Evolutionary conservation across 2,797 vertebrate genomes (phyloP), one percentile per base, ranked within the genome.

Genomic region (Sphenopsis melanotis): DNA sequence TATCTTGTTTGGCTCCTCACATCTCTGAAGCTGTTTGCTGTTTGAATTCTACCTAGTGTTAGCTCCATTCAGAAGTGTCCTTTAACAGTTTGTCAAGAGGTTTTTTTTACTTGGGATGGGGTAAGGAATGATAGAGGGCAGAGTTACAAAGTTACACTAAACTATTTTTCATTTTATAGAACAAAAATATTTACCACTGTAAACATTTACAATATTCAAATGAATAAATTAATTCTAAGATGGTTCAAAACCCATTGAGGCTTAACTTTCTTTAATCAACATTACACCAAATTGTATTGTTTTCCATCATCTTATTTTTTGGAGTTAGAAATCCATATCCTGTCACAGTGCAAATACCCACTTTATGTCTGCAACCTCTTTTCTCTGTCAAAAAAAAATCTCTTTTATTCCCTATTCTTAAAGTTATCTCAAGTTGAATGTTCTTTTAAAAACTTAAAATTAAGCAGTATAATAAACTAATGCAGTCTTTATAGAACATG

Each of bases 21-120:
- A 30, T 61, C 26, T 78, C 77, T 93, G 85, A 83, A 93, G 34
- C 36, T 20, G 17, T 74, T 90, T 64, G 37, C 27, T 89, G 19
- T 63, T 88, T 81, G 47, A 69, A 88, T 87, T 90, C 29, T 16
- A 78, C 37, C 20, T 64, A 53, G 10, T 39, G 17, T 49, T 88
- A 69, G 7, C 24, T 94, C 9, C 39, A 41, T 50, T 87, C 34
- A 75, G 22, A 68, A 55, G 4, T 81, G 37, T 59, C 39, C 49
- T 87, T 84, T 61, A 84, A 20, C 8, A 4, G 34, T 77, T 85
- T 66, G 41, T 80, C 0, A 1, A 77, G 47, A 75, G 10, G 12
- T 15, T 85, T 92, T 89, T 89, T 87, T 83, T 27, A 15, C 20
- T 70, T 74, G 30, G 34, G 21, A 44, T 74, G 10, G 32, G 22